phyloP scores from a whole-genome alignment of 2,797 vertebrate species.

The Ara ararauna region DNA sequence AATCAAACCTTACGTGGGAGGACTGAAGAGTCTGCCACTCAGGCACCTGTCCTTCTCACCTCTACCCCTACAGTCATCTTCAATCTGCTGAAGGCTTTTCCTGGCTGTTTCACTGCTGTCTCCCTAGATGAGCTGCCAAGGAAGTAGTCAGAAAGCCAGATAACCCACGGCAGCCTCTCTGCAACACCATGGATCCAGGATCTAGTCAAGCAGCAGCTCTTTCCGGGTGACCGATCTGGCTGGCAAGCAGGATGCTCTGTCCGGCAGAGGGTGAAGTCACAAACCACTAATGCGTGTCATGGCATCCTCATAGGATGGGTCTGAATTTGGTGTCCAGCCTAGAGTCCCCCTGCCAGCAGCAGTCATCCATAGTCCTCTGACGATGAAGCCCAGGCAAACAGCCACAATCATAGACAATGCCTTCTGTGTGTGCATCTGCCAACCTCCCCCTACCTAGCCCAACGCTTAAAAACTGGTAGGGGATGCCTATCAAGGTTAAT shows the following conservation, averaged over 20 bases:
- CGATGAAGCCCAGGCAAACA: background rate
- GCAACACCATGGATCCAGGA: background rate
- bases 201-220: background rate
- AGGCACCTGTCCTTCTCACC: background rate
- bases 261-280: background rate
- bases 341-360: background rate
- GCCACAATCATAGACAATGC: rapidly evolving
- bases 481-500: conserved; percentile 63
- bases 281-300: background rate
- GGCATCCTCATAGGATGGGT: background rate
- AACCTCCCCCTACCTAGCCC: background rate
- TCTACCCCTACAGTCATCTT: conserved; percentile 8
- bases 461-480: background rate
- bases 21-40: background rate
- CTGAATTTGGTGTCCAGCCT: background rate
- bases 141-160: background rate
- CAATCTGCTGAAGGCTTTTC: background rate
- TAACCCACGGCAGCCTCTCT: background rate
- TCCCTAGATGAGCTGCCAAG: background rate
- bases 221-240: background rate
- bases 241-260: background rate
- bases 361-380: background rate
- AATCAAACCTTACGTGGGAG: background rate
- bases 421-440: conserved; percentile 38
- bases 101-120: background rate